Base-by-base conservation (phyloP, 2,888 invertebrate species). In the Drosophila greeni region DNA sequence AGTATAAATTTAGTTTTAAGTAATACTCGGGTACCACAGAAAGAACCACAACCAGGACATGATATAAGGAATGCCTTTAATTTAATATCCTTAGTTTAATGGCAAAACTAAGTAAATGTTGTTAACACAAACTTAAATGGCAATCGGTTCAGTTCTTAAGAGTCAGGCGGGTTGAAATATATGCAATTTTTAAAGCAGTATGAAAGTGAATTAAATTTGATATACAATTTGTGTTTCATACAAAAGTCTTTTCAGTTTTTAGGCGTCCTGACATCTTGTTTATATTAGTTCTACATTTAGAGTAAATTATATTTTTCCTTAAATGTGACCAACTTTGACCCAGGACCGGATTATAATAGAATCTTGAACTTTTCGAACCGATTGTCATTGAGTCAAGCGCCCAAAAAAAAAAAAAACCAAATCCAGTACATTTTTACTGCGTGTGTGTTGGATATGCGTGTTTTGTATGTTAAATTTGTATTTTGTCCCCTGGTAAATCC, bases 371-470 rank as follows among this genome's bases (percentile, higher is more conserved):
- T 16, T 42, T 9, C 47, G 40, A 58, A 40, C 39, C 61, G 64
- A 39, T 39, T 60, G 52, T 11, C 69, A 69, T 49, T 20, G 4
- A 42, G 12, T 11, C 3, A 18, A 29, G 4, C 47, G 3, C n/a
- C 33, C 26, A 34, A 16, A 8, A 64, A 1, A 8, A 64, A 1
- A 1, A 5, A 31, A 34, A 34, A 26, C 18, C n/a, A 20, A 51
- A 51, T 2, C 34, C 31, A 48, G 20, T 33, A 55, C 9, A 53
- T 36, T 23, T 29, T 37, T 23, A 49, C 53, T 64, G 48, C 42
- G 54, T 65, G 70, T 70, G 53, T 62, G 62, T 53, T 67, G 53
- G 39, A 67, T 52, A 58, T 67, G 66, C 53, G 69, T 65, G 61
- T 71, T 66, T 29, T 53, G 68, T 62, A 47, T 66, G 55, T 58